phyloP scores from a whole-genome alignment of 92 coral and sea anemone species.

The Parazoanthus darwini region DNA sequence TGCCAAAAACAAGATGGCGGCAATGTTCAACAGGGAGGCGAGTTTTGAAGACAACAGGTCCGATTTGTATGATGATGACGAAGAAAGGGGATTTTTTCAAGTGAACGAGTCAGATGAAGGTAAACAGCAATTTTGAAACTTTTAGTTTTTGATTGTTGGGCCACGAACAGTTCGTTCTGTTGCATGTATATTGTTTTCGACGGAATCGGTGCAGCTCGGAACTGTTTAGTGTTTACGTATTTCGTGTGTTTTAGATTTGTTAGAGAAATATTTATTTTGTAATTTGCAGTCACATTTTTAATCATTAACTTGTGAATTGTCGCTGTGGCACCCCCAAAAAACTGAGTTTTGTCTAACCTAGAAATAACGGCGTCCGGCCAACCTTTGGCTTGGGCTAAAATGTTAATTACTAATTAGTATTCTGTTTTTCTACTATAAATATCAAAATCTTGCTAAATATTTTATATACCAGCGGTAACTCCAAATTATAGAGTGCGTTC shows the following conservation, averaged over 20 bases:
- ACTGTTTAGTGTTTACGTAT: constrained; percentile 23
- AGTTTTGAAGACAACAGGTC: constrained; percentile 94
- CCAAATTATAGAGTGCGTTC: too few species aligned
- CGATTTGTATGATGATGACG: constrained; percentile 93
- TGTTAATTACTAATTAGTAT: too few species aligned
- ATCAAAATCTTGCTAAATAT: too few species aligned
- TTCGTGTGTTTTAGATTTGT: background rate
- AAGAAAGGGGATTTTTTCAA: constrained; percentile 86
- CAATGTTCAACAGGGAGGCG: constrained; percentile 85
- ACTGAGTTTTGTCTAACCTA: background rate
- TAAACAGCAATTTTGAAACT: constrained; percentile 25
- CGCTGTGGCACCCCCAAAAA: background rate
- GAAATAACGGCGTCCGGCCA: background rate
- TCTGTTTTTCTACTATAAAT: too few species aligned
- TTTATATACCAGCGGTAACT: too few species aligned
- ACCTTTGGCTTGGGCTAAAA: too few species aligned
- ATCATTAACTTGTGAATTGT: background rate
- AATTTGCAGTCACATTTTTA: background rate
- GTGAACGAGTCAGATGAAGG: constrained; percentile 99
- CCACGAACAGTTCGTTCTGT: background rate
- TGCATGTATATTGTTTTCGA: background rate
- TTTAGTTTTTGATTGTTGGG: background rate
- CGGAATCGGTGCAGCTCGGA: background rate
- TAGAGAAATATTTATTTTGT: background rate
- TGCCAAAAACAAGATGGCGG: constrained; percentile 90